phyloP scores from a whole-genome alignment of 2,113 vertebrate species.

The Pangasianodon gigas region DNA sequence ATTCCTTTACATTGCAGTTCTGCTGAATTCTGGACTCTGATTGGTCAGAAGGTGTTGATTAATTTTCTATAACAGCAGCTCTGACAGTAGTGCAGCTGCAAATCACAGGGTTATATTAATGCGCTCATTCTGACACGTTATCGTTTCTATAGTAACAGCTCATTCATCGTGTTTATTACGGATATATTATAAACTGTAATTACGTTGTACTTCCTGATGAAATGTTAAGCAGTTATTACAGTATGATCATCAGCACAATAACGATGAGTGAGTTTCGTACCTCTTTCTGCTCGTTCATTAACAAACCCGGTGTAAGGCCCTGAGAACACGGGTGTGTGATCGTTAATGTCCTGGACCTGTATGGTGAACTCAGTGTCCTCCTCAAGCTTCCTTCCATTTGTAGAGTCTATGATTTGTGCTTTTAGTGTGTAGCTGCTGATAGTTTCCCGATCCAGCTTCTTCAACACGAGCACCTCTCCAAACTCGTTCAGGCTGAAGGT shows the following conservation, averaged over 20 bases:
- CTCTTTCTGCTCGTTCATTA: constrained; percentile 79
- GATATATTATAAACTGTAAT: background rate
- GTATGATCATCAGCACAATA: background rate
- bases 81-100: background rate
- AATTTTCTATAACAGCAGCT: background rate
- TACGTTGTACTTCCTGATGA: background rate
- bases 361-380: constrained; percentile 78
- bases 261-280: constrained; percentile 60
- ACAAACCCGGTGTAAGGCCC: constrained; percentile 79
- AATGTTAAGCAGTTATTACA: background rate
- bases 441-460: constrained; percentile 85
- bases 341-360: constrained; percentile 87
- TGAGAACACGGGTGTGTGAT: constrained; percentile 84
- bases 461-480: constrained; percentile 80
- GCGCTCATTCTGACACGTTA: background rate
- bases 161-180: background rate
- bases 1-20: background rate
- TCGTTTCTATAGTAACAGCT: background rate
- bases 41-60: background rate
- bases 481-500: constrained; percentile 80
- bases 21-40: background rate
- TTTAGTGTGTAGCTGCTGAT: constrained; percentile 76
- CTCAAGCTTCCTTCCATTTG: constrained; percentile 73
- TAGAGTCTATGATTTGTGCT: constrained; percentile 76
- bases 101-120: background rate